Conservation (phyloP, 2,797 vertebrate species). For the Buceros bicornis region DNA sequence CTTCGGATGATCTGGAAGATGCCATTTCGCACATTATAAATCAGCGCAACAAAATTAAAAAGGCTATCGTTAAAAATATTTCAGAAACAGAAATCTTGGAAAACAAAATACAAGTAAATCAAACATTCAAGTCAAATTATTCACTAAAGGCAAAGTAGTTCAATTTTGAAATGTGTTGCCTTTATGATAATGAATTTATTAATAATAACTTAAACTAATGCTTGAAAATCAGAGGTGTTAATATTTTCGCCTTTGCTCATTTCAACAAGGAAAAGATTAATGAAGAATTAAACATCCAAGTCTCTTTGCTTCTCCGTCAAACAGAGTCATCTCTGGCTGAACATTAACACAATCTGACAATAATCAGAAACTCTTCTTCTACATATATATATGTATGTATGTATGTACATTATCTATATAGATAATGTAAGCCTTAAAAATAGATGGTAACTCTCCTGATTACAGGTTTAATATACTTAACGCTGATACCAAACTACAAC, state of each 20-base stretch:
- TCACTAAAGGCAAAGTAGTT: slow-evolving; percentile 33
- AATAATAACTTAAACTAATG: slow-evolving; percentile 67
- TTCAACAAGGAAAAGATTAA: slow-evolving; percentile 78
- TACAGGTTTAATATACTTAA: slow-evolving; percentile 5
- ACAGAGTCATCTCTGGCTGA: slow-evolving; percentile 59
- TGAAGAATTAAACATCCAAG: slow-evolving; percentile 77
- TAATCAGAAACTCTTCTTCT: slow-evolving; percentile 11
- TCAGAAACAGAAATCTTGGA: slow-evolving; percentile 31
- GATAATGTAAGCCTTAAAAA: not conserved
- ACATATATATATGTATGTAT: not conserved
- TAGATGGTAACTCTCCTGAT: not conserved
- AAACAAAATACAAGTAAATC: slow-evolving; percentile 65
- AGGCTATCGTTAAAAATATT: not conserved
- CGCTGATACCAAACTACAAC: not conserved
- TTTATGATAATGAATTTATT: slow-evolving; percentile 70
- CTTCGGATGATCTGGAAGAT: not conserved
- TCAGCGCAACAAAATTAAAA: not conserved
- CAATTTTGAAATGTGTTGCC: slow-evolving; percentile 65
- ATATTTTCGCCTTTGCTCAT: slow-evolving; percentile 83
- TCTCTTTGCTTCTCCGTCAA: slow-evolving; percentile 71
- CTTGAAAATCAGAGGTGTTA: slow-evolving; percentile 79
- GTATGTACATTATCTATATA: not conserved
- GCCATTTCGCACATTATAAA: slow-evolving; percentile 20
- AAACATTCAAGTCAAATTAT: slow-evolving; percentile 47
- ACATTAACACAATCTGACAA: slow-evolving; percentile 70